Conservation (phyloP, 2,888 invertebrate genomes). For the Tachystola acroxantha region DNA sequence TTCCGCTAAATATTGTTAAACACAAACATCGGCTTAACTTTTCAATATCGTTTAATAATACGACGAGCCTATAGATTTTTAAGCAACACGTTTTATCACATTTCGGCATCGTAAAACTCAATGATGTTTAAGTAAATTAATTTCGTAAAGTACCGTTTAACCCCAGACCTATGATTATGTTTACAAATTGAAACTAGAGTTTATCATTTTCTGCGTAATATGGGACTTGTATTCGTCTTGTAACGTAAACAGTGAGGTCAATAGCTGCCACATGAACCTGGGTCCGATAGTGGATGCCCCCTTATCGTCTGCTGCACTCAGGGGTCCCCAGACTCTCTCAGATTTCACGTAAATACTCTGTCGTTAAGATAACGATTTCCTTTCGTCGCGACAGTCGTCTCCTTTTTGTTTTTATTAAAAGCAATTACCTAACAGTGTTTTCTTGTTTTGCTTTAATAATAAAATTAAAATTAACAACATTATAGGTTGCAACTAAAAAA, state of each 20-base stretch:
- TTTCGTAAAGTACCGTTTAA: slow-evolving; percentile 58
- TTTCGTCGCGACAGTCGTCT: slow-evolving; percentile 52
- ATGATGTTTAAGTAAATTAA: slow-evolving; percentile 47
- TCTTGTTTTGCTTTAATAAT: too few relatives aligned
- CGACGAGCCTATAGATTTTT: too few relatives aligned
- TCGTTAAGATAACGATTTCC: slow-evolving; percentile 75
- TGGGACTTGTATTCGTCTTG: slow-evolving; percentile 34
- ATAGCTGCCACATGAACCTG: slow-evolving; percentile 71
- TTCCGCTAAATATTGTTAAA: too few relatives aligned
- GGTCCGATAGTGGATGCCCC: slow-evolving; percentile 47
- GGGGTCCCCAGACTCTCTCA: slow-evolving; percentile 58
- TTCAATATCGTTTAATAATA: too few relatives aligned
- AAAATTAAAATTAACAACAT: too few relatives aligned
- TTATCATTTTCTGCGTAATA: slow-evolving; percentile 55
- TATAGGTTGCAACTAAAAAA: too few relatives aligned
- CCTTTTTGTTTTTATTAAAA: slow-evolving; percentile 60
- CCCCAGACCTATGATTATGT: slow-evolving; percentile 53
- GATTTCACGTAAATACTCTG: slow-evolving; percentile 71
- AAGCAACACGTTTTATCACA: slow-evolving; percentile 1
- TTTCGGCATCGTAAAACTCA: slow-evolving; percentile 4
- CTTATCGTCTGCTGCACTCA: slow-evolving; percentile 65
- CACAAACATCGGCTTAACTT: too few relatives aligned
- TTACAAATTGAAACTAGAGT: slow-evolving; percentile 57
- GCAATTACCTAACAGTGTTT: slow-evolving; percentile 47
- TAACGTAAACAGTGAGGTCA: slow-evolving; percentile 68